phyloP scores from a whole-genome alignment of 1,140 invertebrate species.

The Trichonephila clavipes region DNA sequence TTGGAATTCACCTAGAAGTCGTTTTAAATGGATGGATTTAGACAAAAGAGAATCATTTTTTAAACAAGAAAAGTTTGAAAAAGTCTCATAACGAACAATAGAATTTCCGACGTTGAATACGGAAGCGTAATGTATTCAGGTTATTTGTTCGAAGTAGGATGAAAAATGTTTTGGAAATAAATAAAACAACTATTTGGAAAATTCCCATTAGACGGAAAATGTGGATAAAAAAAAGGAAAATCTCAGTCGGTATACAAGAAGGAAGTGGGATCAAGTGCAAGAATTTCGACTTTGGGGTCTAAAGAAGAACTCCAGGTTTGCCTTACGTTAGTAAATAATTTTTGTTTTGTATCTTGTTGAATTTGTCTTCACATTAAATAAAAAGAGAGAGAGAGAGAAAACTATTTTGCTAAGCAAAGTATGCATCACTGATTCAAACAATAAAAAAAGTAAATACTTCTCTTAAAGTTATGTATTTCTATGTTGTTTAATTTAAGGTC shows the following conservation, averaged over 20 bases:
- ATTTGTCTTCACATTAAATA: not conserved
- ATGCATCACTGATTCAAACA: not conserved
- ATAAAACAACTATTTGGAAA: not conserved
- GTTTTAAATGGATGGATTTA: not conserved
- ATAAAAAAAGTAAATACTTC: not conserved
- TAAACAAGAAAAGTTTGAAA: not conserved
- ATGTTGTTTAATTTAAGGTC: not conserved
- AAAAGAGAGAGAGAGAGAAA: not conserved
- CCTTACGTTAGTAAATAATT: not conserved
- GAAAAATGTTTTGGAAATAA: not conserved
- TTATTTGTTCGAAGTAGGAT: not conserved
- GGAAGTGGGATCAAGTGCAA: not conserved
- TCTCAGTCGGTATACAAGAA: not conserved
- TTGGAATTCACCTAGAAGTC: not conserved
- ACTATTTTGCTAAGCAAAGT: not conserved
- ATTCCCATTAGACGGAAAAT: not conserved
- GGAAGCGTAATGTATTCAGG: not conserved
- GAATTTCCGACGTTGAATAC: not conserved
- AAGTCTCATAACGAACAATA: not conserved
- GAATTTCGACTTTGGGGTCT: not conserved
- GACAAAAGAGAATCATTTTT: not conserved
- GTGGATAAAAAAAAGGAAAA: not conserved
- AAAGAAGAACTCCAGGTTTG: not conserved
- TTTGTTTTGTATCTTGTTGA: not conserved
- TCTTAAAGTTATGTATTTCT: not conserved